These are phyloP conservation scores for Epinephelus awoara DNA, from an alignment of 2,797 vertebrate genomes.

Conservation along the genomic window DNA sequence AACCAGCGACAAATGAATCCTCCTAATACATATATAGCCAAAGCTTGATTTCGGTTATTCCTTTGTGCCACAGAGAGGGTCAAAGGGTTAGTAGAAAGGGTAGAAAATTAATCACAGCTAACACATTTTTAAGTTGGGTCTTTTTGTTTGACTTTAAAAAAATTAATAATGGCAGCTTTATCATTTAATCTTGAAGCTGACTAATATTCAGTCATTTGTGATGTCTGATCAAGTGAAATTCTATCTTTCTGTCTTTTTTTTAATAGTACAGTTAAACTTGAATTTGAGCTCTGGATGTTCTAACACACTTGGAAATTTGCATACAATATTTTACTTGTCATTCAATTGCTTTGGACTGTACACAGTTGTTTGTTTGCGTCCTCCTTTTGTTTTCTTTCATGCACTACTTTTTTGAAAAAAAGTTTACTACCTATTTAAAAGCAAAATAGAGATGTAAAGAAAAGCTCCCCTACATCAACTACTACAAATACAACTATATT, in stretches of 20 bases:
- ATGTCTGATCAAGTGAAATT: background rate
- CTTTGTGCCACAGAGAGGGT: background rate
- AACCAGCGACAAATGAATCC: background rate
- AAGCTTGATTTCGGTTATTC: background rate
- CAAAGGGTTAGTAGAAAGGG: background rate
- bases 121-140: background rate
- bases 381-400: background rate
- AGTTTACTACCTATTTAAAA: background rate
- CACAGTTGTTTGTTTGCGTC: background rate
- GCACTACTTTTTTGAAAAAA: too few species aligned
- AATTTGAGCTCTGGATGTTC: background rate
- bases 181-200: background rate
- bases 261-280: background rate
- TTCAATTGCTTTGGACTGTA: background rate
- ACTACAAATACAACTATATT: background rate
- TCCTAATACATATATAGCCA: background rate
- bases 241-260: too few species aligned
- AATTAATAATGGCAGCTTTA: background rate
- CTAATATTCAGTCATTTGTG: background rate
- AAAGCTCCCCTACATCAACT: background rate
- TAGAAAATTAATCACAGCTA: background rate
- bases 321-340: background rate
- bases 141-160: too few species aligned
- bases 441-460: background rate
- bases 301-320: background rate